Conservation (phyloP, 2,888 invertebrate genomes). For the Acanthosepion lycidas region DNA sequence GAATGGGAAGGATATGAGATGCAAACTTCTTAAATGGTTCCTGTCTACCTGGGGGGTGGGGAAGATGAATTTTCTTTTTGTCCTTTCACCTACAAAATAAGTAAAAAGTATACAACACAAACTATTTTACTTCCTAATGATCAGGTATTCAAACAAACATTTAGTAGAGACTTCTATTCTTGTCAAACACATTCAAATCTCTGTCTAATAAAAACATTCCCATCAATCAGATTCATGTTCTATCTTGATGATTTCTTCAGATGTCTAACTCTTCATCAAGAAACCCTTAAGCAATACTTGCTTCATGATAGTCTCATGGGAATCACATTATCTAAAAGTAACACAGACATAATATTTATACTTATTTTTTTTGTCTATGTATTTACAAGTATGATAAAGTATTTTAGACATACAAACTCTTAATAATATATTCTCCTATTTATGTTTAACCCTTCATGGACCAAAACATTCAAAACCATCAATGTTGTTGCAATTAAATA, state of each 20-base stretch:
- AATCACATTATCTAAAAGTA: not conserved
- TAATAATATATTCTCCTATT: no score
- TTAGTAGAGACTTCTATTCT: not conserved
- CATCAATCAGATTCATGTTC: not conserved
- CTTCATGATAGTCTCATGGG: not conserved
- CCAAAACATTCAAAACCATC: no score
- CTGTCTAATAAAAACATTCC: not conserved
- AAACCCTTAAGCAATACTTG: not conserved
- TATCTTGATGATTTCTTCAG: not conserved
- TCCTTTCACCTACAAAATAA: no score
- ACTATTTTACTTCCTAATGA: not conserved
- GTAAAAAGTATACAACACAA: not conserved
- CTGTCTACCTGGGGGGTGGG: not conserved
- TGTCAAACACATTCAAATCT: not conserved
- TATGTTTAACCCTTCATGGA: no score
- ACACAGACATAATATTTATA: not conserved
- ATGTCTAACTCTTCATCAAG: not conserved
- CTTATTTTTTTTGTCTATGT: not conserved
- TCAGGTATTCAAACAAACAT: not conserved
- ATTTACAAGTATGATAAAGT: not conserved
- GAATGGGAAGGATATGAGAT: no score
- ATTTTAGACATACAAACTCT: not conserved
- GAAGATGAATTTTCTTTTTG: no score
- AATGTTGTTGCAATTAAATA: no score
- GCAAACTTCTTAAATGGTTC: no score